Evolutionary conservation across 1,140 invertebrate species (phyloP).

Genomic region (Charaxes varanes): DNA sequence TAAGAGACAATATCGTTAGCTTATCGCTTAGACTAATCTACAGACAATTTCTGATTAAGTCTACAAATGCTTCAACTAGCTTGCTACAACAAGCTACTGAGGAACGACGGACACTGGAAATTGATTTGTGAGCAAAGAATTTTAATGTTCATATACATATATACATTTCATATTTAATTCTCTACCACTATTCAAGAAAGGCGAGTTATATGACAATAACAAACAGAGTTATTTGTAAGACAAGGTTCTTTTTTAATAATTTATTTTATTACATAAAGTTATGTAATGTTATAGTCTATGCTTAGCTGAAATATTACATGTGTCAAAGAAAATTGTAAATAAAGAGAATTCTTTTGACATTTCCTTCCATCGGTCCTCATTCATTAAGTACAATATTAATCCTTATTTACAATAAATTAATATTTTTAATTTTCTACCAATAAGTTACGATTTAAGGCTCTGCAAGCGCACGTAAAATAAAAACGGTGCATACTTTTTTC

Average conservation of each 20-base stretch:
- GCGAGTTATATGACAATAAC: too few species aligned
- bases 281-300: too few species aligned
- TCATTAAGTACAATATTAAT: conserved; percentile 65
- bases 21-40: conserved; percentile 28
- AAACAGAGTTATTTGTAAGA: too few species aligned
- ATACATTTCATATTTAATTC: too few species aligned
- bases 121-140: too few species aligned
- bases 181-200: too few species aligned
- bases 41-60: conserved; percentile 51
- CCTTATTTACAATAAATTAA: conserved; percentile 63
- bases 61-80: conserved; percentile 71
- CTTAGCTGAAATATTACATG: not conserved
- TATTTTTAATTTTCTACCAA: conserved; percentile 28
- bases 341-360: not conserved
- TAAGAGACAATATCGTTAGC: conserved; percentile 9
- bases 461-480: conserved; percentile 26
- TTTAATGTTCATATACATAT: too few species aligned
- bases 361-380: conserved; percentile 32
- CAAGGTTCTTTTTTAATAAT: too few species aligned
- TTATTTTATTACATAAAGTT: too few species aligned
- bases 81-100: conserved; percentile 63
- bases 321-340: not conserved
- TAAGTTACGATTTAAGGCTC: conserved; percentile 56
- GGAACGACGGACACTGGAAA: conserved; percentile 31
- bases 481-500: conserved; percentile 31